Conservation (phyloP, 2,113 vertebrate species). For the Thomomys bottae region DNA sequence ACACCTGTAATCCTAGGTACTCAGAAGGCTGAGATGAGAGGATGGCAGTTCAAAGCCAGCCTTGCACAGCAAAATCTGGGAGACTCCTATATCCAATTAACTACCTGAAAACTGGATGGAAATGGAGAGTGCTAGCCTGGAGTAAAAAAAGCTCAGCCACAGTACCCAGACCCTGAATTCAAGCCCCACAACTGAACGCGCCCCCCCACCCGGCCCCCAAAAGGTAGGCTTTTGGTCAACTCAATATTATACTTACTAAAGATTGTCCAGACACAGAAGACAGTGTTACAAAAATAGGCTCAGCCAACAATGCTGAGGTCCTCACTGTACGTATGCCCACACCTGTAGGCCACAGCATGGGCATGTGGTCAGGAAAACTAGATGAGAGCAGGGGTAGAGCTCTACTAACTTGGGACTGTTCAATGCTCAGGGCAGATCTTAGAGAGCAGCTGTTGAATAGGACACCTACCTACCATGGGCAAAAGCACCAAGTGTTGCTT, state of each 20-base stretch:
- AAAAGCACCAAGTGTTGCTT: not conserved
- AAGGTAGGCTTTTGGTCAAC: not conserved
- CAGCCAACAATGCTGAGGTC: not conserved
- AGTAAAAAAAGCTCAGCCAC: no score
- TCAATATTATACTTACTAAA: not conserved
- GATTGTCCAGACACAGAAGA: not conserved
- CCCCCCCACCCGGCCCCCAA: no score
- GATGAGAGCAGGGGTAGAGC: rapidly evolving
- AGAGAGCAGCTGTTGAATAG: not conserved
- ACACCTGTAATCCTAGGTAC: no score
- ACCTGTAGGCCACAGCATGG: not conserved
- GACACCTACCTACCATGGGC: no score
- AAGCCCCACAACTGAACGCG: no score
- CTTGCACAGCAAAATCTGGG: no score
- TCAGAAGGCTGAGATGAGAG: no score
- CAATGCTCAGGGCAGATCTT: not conserved
- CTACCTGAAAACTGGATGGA: no score
- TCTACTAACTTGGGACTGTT: not conserved
- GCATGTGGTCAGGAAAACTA: not conserved
- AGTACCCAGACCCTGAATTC: no score
- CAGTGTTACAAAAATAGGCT: not conserved
- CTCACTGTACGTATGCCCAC: not conserved
- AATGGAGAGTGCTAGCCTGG: no score
- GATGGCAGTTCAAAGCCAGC: no score
- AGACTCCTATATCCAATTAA: no score